Conservation (phyloP, 2,113 vertebrate genomes). For the Alaudala cheleensis region DNA sequence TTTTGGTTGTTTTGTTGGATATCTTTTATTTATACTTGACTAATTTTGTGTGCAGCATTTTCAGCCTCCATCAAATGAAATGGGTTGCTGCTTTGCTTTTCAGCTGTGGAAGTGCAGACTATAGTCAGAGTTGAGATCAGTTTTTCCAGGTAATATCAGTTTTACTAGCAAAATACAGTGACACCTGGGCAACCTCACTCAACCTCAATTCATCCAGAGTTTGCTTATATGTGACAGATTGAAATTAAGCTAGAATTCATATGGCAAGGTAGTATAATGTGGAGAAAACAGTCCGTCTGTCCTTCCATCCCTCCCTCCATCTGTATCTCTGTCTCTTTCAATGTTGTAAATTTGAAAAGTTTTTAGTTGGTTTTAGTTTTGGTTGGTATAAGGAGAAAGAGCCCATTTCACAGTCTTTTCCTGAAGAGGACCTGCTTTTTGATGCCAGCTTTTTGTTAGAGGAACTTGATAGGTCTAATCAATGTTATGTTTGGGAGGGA, state of each 20-base stretch:
- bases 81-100: background rate
- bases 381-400: background rate
- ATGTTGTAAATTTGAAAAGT: background rate
- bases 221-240: background rate
- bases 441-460: background rate
- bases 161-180: background rate
- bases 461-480: background rate
- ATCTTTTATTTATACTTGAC: background rate
- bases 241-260: background rate
- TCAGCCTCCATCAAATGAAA: background rate
- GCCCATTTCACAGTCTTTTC: background rate
- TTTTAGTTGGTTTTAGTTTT: too few relatives aligned
- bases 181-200: background rate
- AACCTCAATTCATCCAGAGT: background rate
- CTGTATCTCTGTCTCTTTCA: background rate
- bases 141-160: background rate
- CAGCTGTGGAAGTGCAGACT: background rate
- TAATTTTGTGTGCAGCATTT: background rate
- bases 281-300: background rate
- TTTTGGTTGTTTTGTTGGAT: background rate
- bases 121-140: background rate
- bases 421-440: background rate
- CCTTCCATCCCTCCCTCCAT: fast-evolving
- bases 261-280: too few relatives aligned
- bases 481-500: background rate